These are phyloP conservation scores for Danio albolineatus DNA, from an alignment of 2,797 vertebrate species.

Conservation along the genomic window DNA sequence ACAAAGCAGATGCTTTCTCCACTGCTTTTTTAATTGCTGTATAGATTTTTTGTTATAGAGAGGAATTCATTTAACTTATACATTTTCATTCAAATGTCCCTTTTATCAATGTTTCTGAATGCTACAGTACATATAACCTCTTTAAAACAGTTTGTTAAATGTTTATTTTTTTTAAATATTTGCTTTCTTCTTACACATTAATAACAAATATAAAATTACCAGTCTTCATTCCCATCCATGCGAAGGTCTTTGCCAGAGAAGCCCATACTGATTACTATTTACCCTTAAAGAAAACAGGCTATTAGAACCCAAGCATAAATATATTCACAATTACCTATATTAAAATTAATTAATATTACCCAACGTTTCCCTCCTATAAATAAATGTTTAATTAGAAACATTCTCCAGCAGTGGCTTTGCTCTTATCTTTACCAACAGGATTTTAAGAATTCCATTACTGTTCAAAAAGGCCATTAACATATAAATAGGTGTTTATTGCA, in stretches of 20 bases:
- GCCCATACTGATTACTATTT: slow-evolving; percentile 41
- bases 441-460: slow-evolving; percentile 53
- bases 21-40: too few species aligned
- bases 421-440: slow-evolving; percentile 51
- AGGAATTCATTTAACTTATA: too few species aligned
- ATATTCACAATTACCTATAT: slow-evolving; percentile 16
- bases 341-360: slow-evolving; percentile 35
- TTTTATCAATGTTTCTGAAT: too few species aligned
- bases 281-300: slow-evolving; percentile 35
- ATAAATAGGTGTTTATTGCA: slow-evolving; percentile 61
- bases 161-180: background rate
- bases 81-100: too few species aligned
- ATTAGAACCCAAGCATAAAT: slow-evolving; percentile 19
- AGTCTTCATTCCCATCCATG: slow-evolving; percentile 37
- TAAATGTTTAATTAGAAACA: slow-evolving; percentile 39
- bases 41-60: too few species aligned
- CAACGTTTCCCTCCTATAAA: slow-evolving; percentile 39
- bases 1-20: too few species aligned
- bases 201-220: slow-evolving; percentile 35
- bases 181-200: background rate
- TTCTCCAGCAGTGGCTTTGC: slow-evolving; percentile 29
- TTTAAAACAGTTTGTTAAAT: background rate
- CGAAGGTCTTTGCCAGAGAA: slow-evolving; percentile 35
- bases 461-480: slow-evolving; percentile 59
- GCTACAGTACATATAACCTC: too few species aligned